phyloP scores from a whole-genome alignment of 2,797 vertebrate species.

The Buceros bicornis region DNA sequence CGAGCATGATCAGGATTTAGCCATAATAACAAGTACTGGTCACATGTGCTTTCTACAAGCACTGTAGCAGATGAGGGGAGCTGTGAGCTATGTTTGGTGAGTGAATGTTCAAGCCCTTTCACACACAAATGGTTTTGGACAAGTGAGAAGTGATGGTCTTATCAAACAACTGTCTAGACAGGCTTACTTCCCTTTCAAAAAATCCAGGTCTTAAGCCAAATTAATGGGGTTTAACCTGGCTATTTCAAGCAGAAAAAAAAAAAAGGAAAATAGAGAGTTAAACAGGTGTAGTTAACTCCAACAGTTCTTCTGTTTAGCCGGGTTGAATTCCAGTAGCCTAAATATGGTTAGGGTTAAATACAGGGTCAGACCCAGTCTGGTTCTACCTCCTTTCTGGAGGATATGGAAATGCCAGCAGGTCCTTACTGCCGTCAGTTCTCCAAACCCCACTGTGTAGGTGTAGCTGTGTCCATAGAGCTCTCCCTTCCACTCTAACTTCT shows the following conservation, averaged over 20 bases:
- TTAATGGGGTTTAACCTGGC: constrained; percentile 20
- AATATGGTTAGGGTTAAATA: background rate
- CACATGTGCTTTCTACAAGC: constrained; percentile 36
- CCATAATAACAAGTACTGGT: constrained; percentile 50
- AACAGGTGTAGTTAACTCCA: background rate
- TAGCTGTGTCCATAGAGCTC: background rate
- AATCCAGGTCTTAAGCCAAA: constrained; percentile 9
- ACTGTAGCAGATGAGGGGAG: constrained; percentile 33
- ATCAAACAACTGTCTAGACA: constrained; percentile 70
- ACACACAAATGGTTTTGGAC: constrained; percentile 56
- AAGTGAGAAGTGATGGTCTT: constrained; percentile 51
- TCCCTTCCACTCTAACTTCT: background rate
- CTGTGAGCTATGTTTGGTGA: background rate
- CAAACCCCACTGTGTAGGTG: background rate
- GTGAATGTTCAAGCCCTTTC: constrained; percentile 30
- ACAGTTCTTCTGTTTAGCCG: background rate
- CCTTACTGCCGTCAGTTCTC: background rate
- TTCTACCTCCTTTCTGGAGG: background rate
- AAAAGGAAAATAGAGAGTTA: background rate
- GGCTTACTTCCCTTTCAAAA: constrained; percentile 56
- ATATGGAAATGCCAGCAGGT: background rate
- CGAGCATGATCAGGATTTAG: constrained; percentile 56
- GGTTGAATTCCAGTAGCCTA: constrained; percentile 4
- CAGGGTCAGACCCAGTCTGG: background rate
- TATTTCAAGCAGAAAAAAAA: constrained; percentile 19